Conservation (phyloP, 2,797 vertebrate species). For the Siniperca obscura region DNA sequence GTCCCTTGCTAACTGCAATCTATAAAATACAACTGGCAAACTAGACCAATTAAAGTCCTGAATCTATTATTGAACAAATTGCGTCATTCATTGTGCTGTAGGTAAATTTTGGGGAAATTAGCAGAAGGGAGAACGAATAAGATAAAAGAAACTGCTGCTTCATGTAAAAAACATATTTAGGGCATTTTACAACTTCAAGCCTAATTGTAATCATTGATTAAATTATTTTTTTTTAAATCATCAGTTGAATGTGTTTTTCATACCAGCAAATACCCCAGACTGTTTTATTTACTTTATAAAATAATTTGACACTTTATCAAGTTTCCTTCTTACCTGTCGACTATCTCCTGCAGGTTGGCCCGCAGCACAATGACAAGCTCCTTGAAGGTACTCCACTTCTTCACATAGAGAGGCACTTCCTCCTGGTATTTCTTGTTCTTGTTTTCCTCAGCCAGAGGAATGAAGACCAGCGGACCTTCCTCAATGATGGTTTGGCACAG, state of each 20-base stretch:
- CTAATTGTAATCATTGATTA: too few species aligned
- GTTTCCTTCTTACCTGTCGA: conserved; percentile 89
- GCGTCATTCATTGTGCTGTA: not conserved
- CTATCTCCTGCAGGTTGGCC: conserved; percentile 94
- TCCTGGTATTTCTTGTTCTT: conserved; percentile 93
- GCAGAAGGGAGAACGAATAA: too few species aligned
- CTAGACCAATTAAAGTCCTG: not conserved
- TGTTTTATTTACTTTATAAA: not conserved
- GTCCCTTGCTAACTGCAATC: not conserved
- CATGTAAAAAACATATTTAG: too few species aligned
- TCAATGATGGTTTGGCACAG: conserved; percentile 92
- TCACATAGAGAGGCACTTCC: conserved; percentile 92
- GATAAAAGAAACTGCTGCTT: too few species aligned
- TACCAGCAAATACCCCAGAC: not conserved
- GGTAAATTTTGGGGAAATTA: not conserved
- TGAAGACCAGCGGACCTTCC: conserved; percentile 93
- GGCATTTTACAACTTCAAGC: too few species aligned
- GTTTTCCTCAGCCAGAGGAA: conserved; percentile 89
- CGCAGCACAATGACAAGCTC: conserved; percentile 92
- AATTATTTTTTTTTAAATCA: not conserved
- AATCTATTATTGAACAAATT: not conserved
- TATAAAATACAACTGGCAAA: not conserved
- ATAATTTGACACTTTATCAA: not conserved
- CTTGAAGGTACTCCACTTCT: conserved; percentile 93
- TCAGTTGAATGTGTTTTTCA: not conserved